A percentile compares a stretch with the other conserved stretches of the same genome.
These are phyloP conservation scores for Pocota personata DNA, from an alignment of 2,888 invertebrate species.

Conservation along the genomic window DNA sequence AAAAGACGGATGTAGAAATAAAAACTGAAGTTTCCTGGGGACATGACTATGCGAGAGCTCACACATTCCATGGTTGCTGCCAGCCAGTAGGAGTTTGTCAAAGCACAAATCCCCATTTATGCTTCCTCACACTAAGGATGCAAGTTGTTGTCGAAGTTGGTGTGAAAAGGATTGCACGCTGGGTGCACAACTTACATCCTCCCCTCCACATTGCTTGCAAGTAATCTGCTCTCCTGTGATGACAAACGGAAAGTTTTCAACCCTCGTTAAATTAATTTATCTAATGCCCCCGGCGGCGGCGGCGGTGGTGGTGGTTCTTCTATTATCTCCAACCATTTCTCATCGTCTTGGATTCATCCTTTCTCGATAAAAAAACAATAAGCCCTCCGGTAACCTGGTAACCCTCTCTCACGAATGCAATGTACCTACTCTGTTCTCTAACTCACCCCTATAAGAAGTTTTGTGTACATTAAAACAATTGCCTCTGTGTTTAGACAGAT, in stretches of 20 bases:
- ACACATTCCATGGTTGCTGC: slow-evolving; percentile 9
- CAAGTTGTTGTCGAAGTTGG: slow-evolving; percentile 60
- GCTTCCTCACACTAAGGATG: slow-evolving; percentile 39
- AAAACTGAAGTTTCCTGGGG: slow-evolving; percentile 46
- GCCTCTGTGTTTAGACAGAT: slow-evolving; percentile 81
- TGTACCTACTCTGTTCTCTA: neutral
- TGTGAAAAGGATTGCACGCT: slow-evolving; percentile 60
- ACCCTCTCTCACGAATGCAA: slow-evolving; percentile 31
- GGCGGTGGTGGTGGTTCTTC: slow-evolving; percentile 12
- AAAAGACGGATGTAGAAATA: slow-evolving; percentile 55
- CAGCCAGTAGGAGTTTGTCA: slow-evolving; percentile 1
- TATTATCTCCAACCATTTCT: slow-evolving; percentile 42
- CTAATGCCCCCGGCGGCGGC: slow-evolving; percentile 64
- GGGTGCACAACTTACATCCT: slow-evolving; percentile 11
- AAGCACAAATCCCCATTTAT: slow-evolving; percentile 62
- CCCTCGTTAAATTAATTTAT: slow-evolving; percentile 73
- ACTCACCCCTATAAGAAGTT: slow-evolving; percentile 6
- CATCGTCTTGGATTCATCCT: slow-evolving; percentile 26
- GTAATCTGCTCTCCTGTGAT: slow-evolving; percentile 23
- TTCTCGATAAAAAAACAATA: slow-evolving; percentile 25
- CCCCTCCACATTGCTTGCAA: neutral
- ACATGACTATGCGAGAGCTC: slow-evolving; percentile 32
- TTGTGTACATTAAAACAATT: slow-evolving; percentile 80
- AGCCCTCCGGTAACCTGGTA: slow-evolving; percentile 58
- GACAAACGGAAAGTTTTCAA: slow-evolving; percentile 70